Conservation (phyloP, 2,113 vertebrate species). For the Cheilinus undulatus region DNA sequence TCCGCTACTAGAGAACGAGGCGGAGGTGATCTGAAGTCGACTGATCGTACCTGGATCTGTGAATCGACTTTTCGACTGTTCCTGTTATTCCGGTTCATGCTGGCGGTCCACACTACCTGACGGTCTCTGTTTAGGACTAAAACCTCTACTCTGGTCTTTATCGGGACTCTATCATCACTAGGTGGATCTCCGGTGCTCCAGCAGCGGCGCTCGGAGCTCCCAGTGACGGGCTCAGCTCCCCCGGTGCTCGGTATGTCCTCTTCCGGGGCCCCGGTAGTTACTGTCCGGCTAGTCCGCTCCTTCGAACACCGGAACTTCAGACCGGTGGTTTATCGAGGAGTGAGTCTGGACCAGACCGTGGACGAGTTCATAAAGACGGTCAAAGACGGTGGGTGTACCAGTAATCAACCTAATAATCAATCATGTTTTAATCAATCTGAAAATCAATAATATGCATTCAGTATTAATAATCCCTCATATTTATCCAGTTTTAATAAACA, state of each 20-base stretch:
- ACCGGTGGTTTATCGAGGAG: constrained; percentile 86
- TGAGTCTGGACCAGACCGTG: constrained; percentile 87
- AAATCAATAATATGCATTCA: too few relatives aligned
- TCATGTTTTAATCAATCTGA: too few relatives aligned
- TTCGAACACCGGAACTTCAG: constrained; percentile 93
- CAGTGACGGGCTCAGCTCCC: not conserved
- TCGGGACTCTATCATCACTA: not conserved
- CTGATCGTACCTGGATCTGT: not conserved
- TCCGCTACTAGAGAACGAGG: too few relatives aligned
- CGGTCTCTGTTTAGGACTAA: too few relatives aligned
- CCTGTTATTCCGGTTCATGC: too few relatives aligned
- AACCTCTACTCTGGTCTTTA: too few relatives aligned
- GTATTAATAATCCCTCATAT: too few relatives aligned
- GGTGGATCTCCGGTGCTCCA: not conserved
- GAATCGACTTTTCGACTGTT: not conserved
- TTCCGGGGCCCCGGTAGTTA: constrained; percentile 82
- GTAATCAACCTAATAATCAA: too few relatives aligned
- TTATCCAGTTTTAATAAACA: too few relatives aligned
- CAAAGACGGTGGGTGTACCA: constrained; percentile 83
- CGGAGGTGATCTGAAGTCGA: not conserved
- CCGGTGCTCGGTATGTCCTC: constrained; percentile 77
- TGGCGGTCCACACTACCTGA: too few relatives aligned
- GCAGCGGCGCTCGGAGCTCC: not conserved
- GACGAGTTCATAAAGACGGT: constrained; percentile 88
- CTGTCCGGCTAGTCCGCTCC: constrained; percentile 92